Evolutionary conservation across 2,888 invertebrate species (phyloP).

Genomic region (Chromoteleia sp.): DNA sequence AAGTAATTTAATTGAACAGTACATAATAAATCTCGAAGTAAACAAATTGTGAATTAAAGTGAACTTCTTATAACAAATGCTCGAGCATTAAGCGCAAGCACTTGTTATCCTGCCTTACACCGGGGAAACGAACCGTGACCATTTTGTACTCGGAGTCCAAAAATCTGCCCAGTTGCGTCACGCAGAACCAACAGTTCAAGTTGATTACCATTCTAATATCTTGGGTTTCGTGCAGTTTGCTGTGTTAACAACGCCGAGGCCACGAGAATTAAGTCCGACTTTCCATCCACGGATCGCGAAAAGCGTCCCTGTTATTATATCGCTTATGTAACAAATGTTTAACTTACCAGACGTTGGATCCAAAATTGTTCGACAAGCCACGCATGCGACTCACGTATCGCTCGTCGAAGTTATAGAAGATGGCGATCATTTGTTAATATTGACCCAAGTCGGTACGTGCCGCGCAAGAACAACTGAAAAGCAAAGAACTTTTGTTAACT

Average conservation of each 20-base stretch:
- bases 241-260: constrained; percentile 2
- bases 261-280: neutral
- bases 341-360: constrained; percentile 28
- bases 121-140: neutral
- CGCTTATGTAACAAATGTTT: neutral
- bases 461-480: constrained; percentile 62
- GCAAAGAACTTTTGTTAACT: constrained; percentile 50
- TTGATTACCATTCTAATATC: constrained; percentile 20
- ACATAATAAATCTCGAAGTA: neutral
- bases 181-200: constrained; percentile 9
- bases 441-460: constrained; percentile 55
- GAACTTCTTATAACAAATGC: too few relatives aligned
- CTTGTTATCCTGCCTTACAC: neutral
- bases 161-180: neutral
- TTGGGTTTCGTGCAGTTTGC: constrained; percentile 13
- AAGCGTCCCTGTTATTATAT: constrained; percentile 3
- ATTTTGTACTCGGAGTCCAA: neutral
- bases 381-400: constrained; percentile 53
- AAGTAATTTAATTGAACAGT: neutral
- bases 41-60: neutral
- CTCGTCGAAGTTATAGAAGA: constrained; percentile 52
- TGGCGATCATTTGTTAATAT: constrained; percentile 68
- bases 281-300: neutral
- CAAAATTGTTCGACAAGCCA: neutral
- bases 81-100: neutral